phyloP scores from a whole-genome alignment of 2,888 invertebrate species.

The Druceiella hillmani region DNA sequence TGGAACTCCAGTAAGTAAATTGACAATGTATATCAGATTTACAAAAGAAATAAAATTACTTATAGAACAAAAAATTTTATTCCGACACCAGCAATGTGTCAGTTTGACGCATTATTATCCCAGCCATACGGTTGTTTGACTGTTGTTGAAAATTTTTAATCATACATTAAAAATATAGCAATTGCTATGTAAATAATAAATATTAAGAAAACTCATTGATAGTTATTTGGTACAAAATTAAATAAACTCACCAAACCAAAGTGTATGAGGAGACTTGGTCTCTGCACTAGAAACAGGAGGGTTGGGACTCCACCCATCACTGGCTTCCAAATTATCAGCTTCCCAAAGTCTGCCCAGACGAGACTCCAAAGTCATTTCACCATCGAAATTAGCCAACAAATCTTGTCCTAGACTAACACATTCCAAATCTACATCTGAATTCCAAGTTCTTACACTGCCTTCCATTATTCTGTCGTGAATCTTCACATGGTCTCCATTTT shows the following conservation, averaged over 20 bases:
- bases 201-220: too few species aligned
- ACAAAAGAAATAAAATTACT: too few species aligned
- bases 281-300: slow-evolving; percentile 27
- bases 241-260: slow-evolving; percentile 48
- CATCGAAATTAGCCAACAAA: slow-evolving; percentile 48
- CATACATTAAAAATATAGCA: too few species aligned
- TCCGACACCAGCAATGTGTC: too few species aligned
- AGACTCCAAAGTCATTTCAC: slow-evolving; percentile 34
- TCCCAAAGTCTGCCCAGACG: slow-evolving; percentile 44
- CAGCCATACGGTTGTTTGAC: too few species aligned
- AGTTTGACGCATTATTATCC: too few species aligned
- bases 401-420: slow-evolving; percentile 59
- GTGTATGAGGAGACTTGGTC: slow-evolving; percentile 34
- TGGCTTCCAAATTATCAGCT: slow-evolving; percentile 34
- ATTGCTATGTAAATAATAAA: too few species aligned
- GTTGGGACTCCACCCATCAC: slow-evolving; percentile 33
- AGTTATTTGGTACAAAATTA: too few species aligned
- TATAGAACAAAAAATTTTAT: too few species aligned
- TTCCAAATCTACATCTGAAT: slow-evolving; percentile 54
- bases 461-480: slow-evolving; percentile 49
- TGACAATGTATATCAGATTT: too few species aligned
- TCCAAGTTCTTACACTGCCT: slow-evolving; percentile 55
- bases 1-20: too few species aligned
- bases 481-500: slow-evolving; percentile 47
- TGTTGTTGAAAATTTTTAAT: too few species aligned